Conservation (phyloP, 2,797 vertebrate species). For the Natrix natrix region DNA sequence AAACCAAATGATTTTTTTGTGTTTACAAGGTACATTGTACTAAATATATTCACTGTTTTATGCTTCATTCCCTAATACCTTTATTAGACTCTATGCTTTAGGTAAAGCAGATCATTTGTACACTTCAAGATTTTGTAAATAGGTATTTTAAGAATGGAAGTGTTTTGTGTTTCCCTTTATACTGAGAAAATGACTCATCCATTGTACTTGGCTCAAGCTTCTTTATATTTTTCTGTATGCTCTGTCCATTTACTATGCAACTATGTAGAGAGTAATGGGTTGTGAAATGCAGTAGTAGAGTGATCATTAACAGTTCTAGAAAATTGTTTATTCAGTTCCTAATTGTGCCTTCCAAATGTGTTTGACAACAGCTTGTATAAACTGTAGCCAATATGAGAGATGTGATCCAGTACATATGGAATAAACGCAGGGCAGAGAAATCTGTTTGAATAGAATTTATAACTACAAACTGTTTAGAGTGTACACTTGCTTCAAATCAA, state of each 20-base stretch:
- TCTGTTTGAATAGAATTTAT: not conserved
- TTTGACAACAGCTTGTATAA: not conserved
- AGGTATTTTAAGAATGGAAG: not conserved
- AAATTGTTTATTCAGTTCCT: not conserved
- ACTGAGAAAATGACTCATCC: not conserved
- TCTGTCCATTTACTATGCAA: not conserved
- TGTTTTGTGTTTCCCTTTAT: not conserved
- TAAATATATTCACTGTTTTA: conserved; percentile 18
- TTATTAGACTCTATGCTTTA: not conserved
- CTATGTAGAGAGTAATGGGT: not conserved
- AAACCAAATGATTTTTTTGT: conserved; percentile 24
- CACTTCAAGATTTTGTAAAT: not conserved
- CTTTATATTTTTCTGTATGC: not conserved
- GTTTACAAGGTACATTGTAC: not conserved
- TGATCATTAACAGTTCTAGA: not conserved
- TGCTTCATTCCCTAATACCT: not conserved
- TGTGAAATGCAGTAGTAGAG: not conserved
- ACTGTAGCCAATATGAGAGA: not conserved
- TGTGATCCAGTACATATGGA: not conserved
- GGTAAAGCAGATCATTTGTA: not conserved
- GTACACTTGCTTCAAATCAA: not conserved
- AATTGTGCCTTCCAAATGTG: not conserved
- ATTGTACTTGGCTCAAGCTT: not conserved
- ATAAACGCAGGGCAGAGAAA: not conserved
- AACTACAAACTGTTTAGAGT: not conserved